Conservation (phyloP, 2,113 vertebrate species). For the Pachycephala philippinensis region DNA sequence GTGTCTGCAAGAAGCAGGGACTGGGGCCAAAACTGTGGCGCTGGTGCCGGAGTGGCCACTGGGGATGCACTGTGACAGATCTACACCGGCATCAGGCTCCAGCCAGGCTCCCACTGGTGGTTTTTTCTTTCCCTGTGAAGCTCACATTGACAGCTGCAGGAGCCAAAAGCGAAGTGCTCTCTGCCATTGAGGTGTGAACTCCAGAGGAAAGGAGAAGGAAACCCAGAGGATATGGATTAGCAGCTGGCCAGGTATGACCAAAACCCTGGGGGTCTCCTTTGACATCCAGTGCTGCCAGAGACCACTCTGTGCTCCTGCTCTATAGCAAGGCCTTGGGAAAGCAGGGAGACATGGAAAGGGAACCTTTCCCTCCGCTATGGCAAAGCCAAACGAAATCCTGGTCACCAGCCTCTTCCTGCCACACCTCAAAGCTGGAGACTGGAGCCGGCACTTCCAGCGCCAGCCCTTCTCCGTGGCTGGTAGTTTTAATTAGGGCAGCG, state of each 20-base stretch:
- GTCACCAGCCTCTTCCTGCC: not conserved
- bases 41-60: not conserved
- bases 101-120: not conserved
- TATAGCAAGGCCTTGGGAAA: not conserved
- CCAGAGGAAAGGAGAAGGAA: not conserved
- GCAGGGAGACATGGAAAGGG: accelerated
- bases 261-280: not conserved
- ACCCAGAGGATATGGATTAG: not conserved
- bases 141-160: not conserved
- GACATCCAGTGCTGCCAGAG: accelerated
- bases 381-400: not conserved
- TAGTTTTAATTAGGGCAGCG: not conserved
- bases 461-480: accelerated
- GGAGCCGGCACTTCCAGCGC: accelerated
- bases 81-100: not conserved
- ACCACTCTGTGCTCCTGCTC: not conserved
- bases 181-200: not conserved
- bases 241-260: not conserved
- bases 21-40: not conserved
- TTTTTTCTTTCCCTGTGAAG: not conserved
- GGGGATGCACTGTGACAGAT: not conserved
- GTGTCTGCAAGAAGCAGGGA: not conserved
- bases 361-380: not conserved
- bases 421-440: not conserved
- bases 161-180: not conserved